phyloP scores from a whole-genome alignment of 2,888 invertebrate species.

The Orthosia gracilis region DNA sequence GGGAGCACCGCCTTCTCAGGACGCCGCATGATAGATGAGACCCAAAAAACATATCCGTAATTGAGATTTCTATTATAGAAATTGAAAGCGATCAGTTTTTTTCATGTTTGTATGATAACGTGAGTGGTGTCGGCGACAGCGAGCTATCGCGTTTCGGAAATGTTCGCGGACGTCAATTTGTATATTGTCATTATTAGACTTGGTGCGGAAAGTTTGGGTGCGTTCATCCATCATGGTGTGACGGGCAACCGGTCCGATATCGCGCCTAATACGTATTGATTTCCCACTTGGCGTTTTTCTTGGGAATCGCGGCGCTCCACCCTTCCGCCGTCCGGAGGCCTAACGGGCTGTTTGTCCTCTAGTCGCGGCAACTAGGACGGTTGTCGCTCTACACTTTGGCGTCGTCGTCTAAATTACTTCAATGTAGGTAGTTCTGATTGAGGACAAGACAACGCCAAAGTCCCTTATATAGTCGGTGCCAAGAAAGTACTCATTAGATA shows the following conservation, averaged over 20 bases:
- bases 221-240: constrained; percentile 90
- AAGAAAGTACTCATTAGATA: constrained; percentile 29
- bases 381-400: constrained; percentile 72
- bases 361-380: constrained; percentile 82
- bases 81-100: constrained; percentile 88
- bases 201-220: constrained; percentile 88
- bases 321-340: constrained; percentile 87
- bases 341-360: constrained; percentile 91
- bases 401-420: constrained; percentile 58
- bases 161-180: constrained; percentile 90
- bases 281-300: constrained; percentile 91
- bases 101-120: constrained; percentile 89
- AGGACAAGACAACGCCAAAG: constrained; percentile 48
- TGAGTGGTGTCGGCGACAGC: constrained; percentile 82
- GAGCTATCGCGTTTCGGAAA: constrained; percentile 89
- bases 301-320: constrained; percentile 89
- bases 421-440: constrained; percentile 52
- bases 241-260: constrained; percentile 89
- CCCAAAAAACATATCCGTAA: constrained; percentile 89
- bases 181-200: constrained; percentile 91
- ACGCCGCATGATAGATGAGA: constrained; percentile 89
- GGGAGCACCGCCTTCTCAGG: constrained; percentile 79
- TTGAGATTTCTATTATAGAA: constrained; percentile 90
- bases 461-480: constrained; percentile 35
- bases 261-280: constrained; percentile 91